phyloP scores from a whole-genome alignment of 2,113 vertebrate genomes.

The Miniopterus natalensis region DNA sequence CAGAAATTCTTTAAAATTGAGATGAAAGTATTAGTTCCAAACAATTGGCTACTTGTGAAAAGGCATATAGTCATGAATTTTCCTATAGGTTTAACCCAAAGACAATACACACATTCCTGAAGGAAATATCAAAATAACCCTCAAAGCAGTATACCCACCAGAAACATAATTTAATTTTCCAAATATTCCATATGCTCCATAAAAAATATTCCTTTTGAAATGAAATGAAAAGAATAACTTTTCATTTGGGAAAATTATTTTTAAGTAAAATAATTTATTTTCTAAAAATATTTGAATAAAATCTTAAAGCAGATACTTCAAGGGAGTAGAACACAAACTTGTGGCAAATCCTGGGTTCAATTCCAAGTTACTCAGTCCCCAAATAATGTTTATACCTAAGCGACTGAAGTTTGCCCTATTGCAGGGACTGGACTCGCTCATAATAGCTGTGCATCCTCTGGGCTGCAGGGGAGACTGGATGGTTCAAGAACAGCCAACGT shows the following conservation, averaged over 20 bases:
- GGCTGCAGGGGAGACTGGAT: neutral
- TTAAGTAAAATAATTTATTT: conserved; percentile 29
- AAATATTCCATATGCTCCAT: neutral
- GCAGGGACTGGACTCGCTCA: neutral
- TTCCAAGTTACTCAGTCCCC: neutral
- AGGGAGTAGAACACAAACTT: neutral
- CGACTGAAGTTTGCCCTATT: neutral
- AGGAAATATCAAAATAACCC: neutral
- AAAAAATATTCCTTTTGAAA: neutral
- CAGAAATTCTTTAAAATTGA: conserved; percentile 15
- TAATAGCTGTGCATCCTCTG: neutral
- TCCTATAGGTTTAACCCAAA: neutral
- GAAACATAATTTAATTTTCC: neutral
- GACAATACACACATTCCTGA: neutral
- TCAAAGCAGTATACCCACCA: neutral
- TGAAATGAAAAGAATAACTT: neutral
- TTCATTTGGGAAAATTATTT: conserved; percentile 18
- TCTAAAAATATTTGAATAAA: conserved; percentile 30
- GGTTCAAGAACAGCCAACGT: neutral
- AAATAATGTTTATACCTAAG: neutral
- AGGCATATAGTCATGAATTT: neutral
- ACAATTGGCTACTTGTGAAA: neutral
- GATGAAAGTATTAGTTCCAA: neutral
- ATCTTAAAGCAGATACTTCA: neutral
- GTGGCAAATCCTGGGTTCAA: neutral